phyloP scores from a whole-genome alignment of 2,797 vertebrate species.

The Propithecus deckenii region DNA sequence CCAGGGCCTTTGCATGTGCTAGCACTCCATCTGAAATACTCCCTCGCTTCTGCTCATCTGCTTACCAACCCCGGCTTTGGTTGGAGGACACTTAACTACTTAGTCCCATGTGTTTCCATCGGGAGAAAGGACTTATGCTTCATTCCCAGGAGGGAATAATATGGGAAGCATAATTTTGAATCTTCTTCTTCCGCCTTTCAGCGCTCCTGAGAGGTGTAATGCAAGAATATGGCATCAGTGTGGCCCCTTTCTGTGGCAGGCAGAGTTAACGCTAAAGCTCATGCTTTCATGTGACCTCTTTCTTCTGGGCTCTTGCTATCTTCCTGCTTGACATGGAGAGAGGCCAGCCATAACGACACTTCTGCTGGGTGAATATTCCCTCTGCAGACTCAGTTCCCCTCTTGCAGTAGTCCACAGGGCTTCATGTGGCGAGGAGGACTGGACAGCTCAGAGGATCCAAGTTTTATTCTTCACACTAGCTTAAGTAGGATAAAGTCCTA shows the following conservation, averaged over 20 bases:
- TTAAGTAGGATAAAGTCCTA: not conserved
- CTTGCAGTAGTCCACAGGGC: not conserved
- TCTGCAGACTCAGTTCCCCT: not conserved
- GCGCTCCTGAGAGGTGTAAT: not conserved
- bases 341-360: not conserved
- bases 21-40: not conserved
- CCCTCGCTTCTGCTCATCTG: not conserved
- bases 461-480: not conserved
- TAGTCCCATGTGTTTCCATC: not conserved
- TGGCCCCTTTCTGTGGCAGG: not conserved
- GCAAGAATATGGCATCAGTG: not conserved
- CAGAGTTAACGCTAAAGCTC: not conserved
- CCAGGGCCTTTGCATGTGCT: not conserved
- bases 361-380: not conserved
- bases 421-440: not conserved
- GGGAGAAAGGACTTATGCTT: not conserved
- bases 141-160: not conserved
- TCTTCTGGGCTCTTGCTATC: not conserved
- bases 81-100: not conserved
- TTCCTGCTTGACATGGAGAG: not conserved
- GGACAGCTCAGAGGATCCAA: not conserved
- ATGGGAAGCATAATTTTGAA: not conserved
- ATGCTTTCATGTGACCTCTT: not conserved
- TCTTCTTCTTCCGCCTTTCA: not conserved
- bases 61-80: not conserved